These are phyloP conservation scores for Ctenosaura bakeri DNA, from an alignment of 2,797 vertebrate species.

Conservation along the genomic window DNA sequence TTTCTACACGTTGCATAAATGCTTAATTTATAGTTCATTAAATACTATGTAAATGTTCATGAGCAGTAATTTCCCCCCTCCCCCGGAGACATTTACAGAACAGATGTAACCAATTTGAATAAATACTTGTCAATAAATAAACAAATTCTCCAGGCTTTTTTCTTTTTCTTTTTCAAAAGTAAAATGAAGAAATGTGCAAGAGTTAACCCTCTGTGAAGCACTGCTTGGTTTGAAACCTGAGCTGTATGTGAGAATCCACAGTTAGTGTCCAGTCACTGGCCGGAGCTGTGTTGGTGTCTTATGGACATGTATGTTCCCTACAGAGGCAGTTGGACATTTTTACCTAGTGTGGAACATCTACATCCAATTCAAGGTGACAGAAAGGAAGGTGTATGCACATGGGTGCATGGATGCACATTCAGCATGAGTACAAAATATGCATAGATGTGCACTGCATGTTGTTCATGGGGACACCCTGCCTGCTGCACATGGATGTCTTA, in stretches of 20 bases:
- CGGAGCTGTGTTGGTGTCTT: too few species aligned
- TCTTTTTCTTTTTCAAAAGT: neutral
- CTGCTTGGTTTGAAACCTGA: conserved; percentile 28
- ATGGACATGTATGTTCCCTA: too few species aligned
- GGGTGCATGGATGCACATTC: too few species aligned
- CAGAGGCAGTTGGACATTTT: too few species aligned
- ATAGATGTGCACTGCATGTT: too few species aligned
- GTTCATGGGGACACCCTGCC: too few species aligned
- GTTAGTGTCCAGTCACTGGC: neutral
- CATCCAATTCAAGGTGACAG: too few species aligned
- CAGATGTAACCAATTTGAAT: conserved; percentile 73
- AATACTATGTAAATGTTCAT: conserved; percentile 66
- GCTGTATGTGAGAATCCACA: conserved; percentile 41
- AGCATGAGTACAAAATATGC: too few species aligned
- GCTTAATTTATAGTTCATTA: conserved; percentile 73
- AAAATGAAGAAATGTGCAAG: conserved; percentile 29
- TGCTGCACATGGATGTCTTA: too few species aligned
- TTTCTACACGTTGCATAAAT: conserved; percentile 66
- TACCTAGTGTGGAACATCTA: too few species aligned
- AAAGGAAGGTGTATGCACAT: too few species aligned
- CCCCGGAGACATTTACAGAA: conserved; percentile 55
- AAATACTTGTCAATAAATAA: conserved; percentile 69
- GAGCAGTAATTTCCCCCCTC: neutral
- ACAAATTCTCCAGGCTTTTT: conserved; percentile 29
- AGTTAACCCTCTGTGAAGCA: conserved; percentile 50